Evolutionary conservation across 1,140 invertebrate genomes (phyloP).

Genomic region (Notospermus geniculatus): DNA sequence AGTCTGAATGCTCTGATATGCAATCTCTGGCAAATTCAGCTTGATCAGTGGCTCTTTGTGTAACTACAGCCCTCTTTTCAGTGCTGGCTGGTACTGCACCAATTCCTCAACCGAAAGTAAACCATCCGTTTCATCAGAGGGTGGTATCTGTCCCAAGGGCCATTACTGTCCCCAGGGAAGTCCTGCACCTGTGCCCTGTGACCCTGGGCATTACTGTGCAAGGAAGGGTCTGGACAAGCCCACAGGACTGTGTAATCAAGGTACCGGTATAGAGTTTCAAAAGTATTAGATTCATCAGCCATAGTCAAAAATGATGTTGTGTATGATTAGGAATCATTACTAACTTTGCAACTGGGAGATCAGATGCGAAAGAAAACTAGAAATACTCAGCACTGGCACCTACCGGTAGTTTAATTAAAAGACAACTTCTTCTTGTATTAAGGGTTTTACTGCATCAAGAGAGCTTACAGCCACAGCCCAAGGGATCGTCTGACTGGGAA

Average conservation of each 20-base stretch:
- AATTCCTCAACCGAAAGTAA: slow-evolving; percentile 30
- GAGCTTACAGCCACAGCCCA: slow-evolving; percentile 31
- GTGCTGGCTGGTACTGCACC: slow-evolving; percentile 43
- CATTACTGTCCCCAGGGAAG: slow-evolving; percentile 44
- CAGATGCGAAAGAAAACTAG: no score
- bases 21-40: no score
- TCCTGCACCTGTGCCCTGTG: slow-evolving; percentile 34
- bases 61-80: slow-evolving; percentile 12
- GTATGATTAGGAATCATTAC: no score
- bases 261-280: no score
- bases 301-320: no score
- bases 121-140: slow-evolving; percentile 34
- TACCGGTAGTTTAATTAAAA: no score
- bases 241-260: slow-evolving; percentile 40
- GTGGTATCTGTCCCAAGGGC: slow-evolving; percentile 38
- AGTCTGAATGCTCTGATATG: no score
- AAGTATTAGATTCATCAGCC: no score
- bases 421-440: slow-evolving; percentile 15
- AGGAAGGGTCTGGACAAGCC: slow-evolving; percentile 30
- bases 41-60: no score
- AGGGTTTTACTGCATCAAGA: slow-evolving; percentile 47
- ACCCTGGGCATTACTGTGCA: slow-evolving; percentile 39
- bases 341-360: no score
- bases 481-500: slow-evolving; percentile 29
- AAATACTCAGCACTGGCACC: no score